Evolutionary conservation across 1,140 invertebrate genomes (phyloP).

Genomic region (Hylaeus anthracinus): DNA sequence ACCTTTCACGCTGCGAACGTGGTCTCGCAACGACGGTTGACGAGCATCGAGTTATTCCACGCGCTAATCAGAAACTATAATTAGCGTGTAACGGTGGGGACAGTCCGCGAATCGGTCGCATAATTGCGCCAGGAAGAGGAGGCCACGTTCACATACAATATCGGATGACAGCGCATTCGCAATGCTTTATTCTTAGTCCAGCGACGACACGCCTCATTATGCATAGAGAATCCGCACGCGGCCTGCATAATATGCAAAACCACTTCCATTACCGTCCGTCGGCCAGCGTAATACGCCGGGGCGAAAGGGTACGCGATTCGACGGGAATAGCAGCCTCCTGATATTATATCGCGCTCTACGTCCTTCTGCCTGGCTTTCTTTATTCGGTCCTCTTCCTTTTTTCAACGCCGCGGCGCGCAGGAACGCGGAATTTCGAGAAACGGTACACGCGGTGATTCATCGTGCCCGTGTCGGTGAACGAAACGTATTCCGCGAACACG

Average conservation of each 20-base stretch:
- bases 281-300: constrained; percentile 65
- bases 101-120: constrained; percentile 33
- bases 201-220: constrained; percentile 75
- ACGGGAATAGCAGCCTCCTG: constrained; percentile 37
- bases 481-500: constrained; percentile 22
- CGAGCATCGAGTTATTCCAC: neutral
- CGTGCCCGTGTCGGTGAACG: constrained; percentile 7
- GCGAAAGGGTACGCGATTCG: constrained; percentile 36
- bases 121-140: constrained; percentile 59
- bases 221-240: constrained; percentile 76
- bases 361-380: neutral
- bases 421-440: constrained; percentile 53
- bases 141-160: constrained; percentile 58
- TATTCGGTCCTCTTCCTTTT: constrained; percentile 17
- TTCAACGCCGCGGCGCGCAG: constrained; percentile 12
- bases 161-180: constrained; percentile 62
- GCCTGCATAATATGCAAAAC: constrained; percentile 77
- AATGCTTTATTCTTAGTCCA: constrained; percentile 74
- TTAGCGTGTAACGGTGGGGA: constrained; percentile 20
- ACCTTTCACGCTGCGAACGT: too few relatives aligned
- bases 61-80: constrained; percentile 42
- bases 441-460: constrained; percentile 47
- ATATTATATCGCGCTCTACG: constrained; percentile 37
- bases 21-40: neutral
- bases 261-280: constrained; percentile 72